Percentiles rank a stretch among this genome's conserved stretches.
phyloP scores from a whole-genome alignment of 2,888 invertebrate genomes.

The Latrodectus hesperus region DNA sequence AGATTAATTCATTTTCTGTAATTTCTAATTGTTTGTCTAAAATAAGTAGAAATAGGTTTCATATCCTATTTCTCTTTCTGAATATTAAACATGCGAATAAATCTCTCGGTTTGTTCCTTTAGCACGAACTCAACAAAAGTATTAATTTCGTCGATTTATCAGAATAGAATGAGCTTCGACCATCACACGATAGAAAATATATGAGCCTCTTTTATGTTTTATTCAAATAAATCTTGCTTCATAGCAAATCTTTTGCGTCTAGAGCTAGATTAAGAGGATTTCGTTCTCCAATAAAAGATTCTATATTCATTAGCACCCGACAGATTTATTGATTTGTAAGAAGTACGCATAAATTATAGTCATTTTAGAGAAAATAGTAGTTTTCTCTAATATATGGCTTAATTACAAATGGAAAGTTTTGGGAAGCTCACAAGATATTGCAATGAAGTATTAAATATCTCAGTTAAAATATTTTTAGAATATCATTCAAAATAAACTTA shows the following conservation, averaged over 20 bases:
- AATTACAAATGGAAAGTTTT: constrained; percentile 14
- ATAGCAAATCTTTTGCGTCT: constrained; percentile 15
- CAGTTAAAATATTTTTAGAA: too few relatives aligned
- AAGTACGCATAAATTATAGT: constrained; percentile 10
- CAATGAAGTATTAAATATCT: not conserved
- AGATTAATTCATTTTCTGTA: constrained; percentile 44
- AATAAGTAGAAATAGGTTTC: constrained; percentile 13
- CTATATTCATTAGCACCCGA: not conserved
- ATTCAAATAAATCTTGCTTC: constrained; percentile 39
- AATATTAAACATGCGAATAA: constrained; percentile 39
- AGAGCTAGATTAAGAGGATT: not conserved
- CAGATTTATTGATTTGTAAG: constrained; percentile 1
- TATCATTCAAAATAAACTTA: too few relatives aligned
- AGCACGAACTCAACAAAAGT: constrained; percentile 21
- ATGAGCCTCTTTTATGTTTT: not conserved
- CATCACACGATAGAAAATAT: constrained; percentile 35
- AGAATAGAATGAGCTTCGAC: constrained; percentile 22
- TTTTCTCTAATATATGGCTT: not conserved
- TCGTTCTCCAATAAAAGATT: constrained; percentile 7
- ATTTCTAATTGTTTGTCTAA: constrained; percentile 36
- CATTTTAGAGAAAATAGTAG: not conserved
- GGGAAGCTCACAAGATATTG: not conserved
- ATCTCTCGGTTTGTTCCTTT: constrained; percentile 26
- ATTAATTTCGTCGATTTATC: constrained; percentile 31
- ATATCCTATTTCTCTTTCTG: constrained; percentile 27